These are phyloP conservation scores for Intellagama lesueurii DNA, from an alignment of 2,797 vertebrate genomes.

Conservation along the genomic window DNA sequence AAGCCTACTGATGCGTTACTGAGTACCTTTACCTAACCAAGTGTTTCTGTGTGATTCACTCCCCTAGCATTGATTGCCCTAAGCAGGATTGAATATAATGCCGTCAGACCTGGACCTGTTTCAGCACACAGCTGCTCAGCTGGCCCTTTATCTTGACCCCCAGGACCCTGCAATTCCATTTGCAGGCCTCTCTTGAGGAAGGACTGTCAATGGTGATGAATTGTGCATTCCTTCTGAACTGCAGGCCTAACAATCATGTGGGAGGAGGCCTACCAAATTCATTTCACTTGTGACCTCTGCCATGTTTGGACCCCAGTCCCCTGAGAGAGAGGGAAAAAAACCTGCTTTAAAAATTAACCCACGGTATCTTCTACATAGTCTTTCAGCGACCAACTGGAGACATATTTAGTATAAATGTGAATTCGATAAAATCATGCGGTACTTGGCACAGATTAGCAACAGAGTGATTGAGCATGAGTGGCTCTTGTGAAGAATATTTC, in stretches of 20 bases:
- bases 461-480: constrained; percentile 8
- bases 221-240: constrained; percentile 64
- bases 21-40: background rate
- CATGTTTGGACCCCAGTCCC: constrained; percentile 57
- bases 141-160: constrained; percentile 57
- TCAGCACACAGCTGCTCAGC: constrained; percentile 31
- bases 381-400: constrained; percentile 25
- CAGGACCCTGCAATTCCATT: constrained; percentile 55
- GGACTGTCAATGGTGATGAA: constrained; percentile 75
- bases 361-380: background rate
- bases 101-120: constrained; percentile 36
- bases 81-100: background rate
- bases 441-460: constrained; percentile 31
- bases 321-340: constrained; percentile 15
- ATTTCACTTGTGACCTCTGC: constrained; percentile 64
- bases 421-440: constrained; percentile 43
- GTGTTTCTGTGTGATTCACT: background rate
- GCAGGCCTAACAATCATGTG: constrained; percentile 40
- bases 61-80: constrained; percentile 18
- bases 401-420: constrained; percentile 32
- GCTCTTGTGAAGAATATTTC: background rate
- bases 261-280: constrained; percentile 60
- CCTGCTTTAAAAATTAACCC: constrained; percentile 29
- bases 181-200: constrained; percentile 55
- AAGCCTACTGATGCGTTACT: background rate